Conservation (phyloP, 2,797 vertebrate species). For the Ctenopoma kingsleyae region DNA sequence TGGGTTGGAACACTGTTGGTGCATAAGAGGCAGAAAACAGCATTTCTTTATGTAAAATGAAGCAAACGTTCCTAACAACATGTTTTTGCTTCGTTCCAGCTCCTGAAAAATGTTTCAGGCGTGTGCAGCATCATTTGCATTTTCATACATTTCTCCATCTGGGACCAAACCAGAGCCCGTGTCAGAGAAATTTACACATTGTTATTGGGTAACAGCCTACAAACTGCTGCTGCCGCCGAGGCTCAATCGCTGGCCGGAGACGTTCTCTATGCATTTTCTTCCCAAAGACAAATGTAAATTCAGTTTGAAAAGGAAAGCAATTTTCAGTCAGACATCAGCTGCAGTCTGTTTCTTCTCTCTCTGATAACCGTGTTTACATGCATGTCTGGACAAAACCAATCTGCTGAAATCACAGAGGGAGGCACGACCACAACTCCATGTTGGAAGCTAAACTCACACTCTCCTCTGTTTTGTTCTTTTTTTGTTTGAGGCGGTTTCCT, state of each 20-base stretch:
- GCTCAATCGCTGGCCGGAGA: conserved; percentile 47
- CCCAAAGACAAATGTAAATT: conserved; percentile 69
- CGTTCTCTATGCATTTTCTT: conserved; percentile 56
- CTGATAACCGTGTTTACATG: conserved; percentile 70
- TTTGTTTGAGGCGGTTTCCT: conserved; percentile 39
- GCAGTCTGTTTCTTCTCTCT: not conserved
- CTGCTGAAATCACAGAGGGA: conserved; percentile 57
- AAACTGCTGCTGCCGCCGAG: conserved; percentile 24
- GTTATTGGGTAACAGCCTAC: conserved; percentile 55
- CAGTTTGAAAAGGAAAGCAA: conserved; percentile 65
- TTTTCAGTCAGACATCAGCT: conserved; percentile 56
- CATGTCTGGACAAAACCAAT: conserved; percentile 60
- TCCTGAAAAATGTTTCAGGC: conserved; percentile 21
- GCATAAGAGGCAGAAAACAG: not conserved
- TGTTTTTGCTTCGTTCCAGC: conserved; percentile 25
- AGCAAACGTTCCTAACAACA: conserved; percentile 43
- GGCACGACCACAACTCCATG: not conserved
- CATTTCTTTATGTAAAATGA: conserved; percentile 38
- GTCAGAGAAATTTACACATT: conserved; percentile 61
- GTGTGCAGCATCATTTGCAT: conserved; percentile 58
- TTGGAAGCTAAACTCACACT: conserved; percentile 29
- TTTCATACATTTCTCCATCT: conserved; percentile 57
- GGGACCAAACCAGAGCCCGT: conserved; percentile 41
- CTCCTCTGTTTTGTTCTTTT: not conserved
- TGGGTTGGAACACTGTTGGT: not conserved